These are phyloP conservation scores for Monochamus saltuarius DNA, from an alignment of 1,140 invertebrate genomes.

Conservation along the genomic window DNA sequence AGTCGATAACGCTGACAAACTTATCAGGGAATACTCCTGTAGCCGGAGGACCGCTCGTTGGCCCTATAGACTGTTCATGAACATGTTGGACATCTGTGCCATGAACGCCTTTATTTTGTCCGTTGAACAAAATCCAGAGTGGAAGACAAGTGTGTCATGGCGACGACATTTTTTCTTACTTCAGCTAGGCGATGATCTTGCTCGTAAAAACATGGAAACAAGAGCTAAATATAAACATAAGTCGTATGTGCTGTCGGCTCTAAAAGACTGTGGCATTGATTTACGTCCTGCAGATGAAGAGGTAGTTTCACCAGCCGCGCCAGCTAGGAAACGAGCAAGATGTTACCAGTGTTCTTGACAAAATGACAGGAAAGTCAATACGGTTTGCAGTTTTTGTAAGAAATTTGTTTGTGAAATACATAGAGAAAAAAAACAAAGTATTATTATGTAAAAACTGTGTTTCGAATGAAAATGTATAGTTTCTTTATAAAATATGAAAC, in stretches of 20 bases:
- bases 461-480: too few species aligned
- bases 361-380: conserved; percentile 15
- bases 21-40: conserved; percentile 23
- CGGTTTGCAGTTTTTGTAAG: conserved; percentile 13
- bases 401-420: conserved; percentile 23
- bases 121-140: conserved; percentile 26
- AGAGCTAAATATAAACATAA: conserved; percentile 20
- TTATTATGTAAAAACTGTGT: too few species aligned
- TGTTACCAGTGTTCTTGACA: conserved; percentile 18
- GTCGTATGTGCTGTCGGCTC: too few species aligned
- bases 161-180: conserved; percentile 18
- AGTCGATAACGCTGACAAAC: conserved; percentile 25
- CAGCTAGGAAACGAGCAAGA: conserved; percentile 16
- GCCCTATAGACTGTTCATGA: conserved; percentile 30
- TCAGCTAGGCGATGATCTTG: conserved; percentile 17
- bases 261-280: conserved; percentile 21
- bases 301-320: neutral
- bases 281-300: neutral
- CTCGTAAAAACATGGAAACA: conserved; percentile 17
- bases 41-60: conserved; percentile 28
- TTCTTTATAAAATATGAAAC: too few species aligned
- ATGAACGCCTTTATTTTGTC: conserved; percentile 26
- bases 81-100: conserved; percentile 30
- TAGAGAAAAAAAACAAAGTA: too few species aligned
- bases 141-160: conserved; percentile 15